Percentiles rank a stretch among this genome's conserved stretches.
These are phyloP conservation scores for Oreochromis spilurus DNA, from an alignment of 2,113 vertebrate species.

Conservation along the genomic window DNA sequence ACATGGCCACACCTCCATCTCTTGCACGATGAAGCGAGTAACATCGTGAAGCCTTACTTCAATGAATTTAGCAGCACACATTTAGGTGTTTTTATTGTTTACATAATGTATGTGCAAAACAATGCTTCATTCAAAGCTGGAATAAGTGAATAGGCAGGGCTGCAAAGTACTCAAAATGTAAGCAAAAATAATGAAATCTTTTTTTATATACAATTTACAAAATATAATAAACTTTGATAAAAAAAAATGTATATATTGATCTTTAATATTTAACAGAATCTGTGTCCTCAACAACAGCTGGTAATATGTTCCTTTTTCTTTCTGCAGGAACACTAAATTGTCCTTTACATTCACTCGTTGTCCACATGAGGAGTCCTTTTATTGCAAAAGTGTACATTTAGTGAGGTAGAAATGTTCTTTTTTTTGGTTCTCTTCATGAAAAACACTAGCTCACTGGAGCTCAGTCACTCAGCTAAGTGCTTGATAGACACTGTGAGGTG, in stretches of 20 bases:
- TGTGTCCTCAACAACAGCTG: slow-evolving; percentile 25
- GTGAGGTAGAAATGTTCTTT: slow-evolving; percentile 83
- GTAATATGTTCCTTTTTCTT: background rate
- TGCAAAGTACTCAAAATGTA: slow-evolving; percentile 59
- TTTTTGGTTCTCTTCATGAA: slow-evolving; percentile 36
- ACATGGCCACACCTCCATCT: background rate
- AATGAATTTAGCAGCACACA: slow-evolving; percentile 60
- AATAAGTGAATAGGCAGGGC: slow-evolving; percentile 55
- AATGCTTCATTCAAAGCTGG: slow-evolving; percentile 67
- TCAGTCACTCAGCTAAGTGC: slow-evolving; percentile 72
- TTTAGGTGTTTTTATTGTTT: slow-evolving; percentile 67
- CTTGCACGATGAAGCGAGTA: background rate
- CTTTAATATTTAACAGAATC: slow-evolving; percentile 43
- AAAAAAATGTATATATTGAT: slow-evolving; percentile 74
- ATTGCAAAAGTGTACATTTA: slow-evolving; percentile 70
- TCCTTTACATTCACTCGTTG: slow-evolving; percentile 67
- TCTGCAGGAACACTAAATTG: slow-evolving; percentile 21
- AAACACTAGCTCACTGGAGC: slow-evolving; percentile 1
- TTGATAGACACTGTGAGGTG: slow-evolving; percentile 62
- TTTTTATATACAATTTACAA: slow-evolving; percentile 90
- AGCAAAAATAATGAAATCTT: slow-evolving; percentile 70
- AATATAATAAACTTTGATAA: slow-evolving; percentile 75
- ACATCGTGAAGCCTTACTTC: background rate
- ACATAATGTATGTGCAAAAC: slow-evolving; percentile 70
- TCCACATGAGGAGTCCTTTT: slow-evolving; percentile 63